Evolutionary conservation across 92 coral and sea anemone genomes (phyloP), one percentile per base, ranked within the genome.

Genomic region (Actinernus sp.): DNA sequence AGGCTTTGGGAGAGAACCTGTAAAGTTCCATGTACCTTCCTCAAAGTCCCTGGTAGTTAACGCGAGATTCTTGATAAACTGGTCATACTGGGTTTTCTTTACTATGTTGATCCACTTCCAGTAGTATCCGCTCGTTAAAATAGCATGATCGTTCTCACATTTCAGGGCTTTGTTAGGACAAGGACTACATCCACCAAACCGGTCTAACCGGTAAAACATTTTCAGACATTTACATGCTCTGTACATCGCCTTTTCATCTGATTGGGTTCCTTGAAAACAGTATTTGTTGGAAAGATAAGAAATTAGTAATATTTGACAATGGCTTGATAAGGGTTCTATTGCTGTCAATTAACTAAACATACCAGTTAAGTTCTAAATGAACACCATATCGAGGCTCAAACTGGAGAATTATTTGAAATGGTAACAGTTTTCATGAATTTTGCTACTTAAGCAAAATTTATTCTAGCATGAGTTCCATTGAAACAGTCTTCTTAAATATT

Each of bases 111-210:
- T 49, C 83, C 83, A 76, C 23, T 18, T 66, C 83, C 83, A 76
- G 66, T 50, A 65, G 54, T 34, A 76, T 1, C 83, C 83, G 2
- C 12, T 28, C 4, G 78, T 47, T 18, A 78, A 63, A 25, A 61
- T 69, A 33, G 73, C 79, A 23, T 74, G 36, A 40, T 79, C 86
- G 25, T 69, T 61, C 3, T 44, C 37, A 40, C 86, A 79, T 26
- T 4, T 38, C 2, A 60, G 25, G 10, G 63, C 79, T 10, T 70
- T 28, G n/a, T 16, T 25, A 26, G 71, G 53, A 34, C 83, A 76
- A 2, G 61, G 36, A 1, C 26, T 30, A 60, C 86, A 79, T 22
- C 54, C 59, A 30, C 79, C 78, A 45, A 68, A 61, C 27, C 86
- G 78, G 31, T 76, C 49, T 2, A 68, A 51, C 66, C 83, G 66